Evolutionary conservation across 2,797 vertebrate species (phyloP).

Genomic region (Sebastes diploproa): DNA sequence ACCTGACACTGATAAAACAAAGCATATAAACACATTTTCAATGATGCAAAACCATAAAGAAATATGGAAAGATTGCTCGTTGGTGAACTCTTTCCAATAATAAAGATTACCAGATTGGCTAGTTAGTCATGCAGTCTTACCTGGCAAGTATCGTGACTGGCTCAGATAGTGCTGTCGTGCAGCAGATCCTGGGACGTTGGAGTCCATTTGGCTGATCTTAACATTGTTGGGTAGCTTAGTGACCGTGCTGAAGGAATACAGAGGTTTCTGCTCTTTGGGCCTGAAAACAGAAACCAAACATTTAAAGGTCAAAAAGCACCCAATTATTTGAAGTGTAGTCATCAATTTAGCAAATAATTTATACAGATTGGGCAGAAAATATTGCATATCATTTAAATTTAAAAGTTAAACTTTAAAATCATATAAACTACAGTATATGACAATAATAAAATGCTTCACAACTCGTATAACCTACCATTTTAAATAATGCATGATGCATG

Average conservation of each 20-base stretch:
- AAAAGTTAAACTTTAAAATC: too few species aligned
- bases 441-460: neutral
- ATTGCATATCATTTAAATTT: neutral
- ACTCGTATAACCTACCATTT: neutral
- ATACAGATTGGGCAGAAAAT: neutral
- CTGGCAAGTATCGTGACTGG: conserved; percentile 95
- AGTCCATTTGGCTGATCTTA: conserved; percentile 82
- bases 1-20: neutral
- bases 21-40: neutral
- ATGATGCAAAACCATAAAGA: neutral
- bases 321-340: too few species aligned
- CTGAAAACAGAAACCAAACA: conserved; percentile 56
- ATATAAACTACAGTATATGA: neutral
- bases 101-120: neutral
- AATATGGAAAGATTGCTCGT: fast-evolving
- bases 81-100: neutral
- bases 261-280: conserved; percentile 77
- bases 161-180: conserved; percentile 95
- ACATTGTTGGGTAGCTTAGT: conserved; percentile 84
- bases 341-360: neutral
- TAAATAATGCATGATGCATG: neutral
- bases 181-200: conserved; percentile 78
- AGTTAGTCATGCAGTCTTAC: conserved; percentile 73
- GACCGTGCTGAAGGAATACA: conserved; percentile 83
- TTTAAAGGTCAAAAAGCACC: neutral